A percentile compares a stretch with the other conserved stretches of the same genome.
phyloP scores from a whole-genome alignment of 2,113 vertebrate species.

The Indicator maculatus region DNA sequence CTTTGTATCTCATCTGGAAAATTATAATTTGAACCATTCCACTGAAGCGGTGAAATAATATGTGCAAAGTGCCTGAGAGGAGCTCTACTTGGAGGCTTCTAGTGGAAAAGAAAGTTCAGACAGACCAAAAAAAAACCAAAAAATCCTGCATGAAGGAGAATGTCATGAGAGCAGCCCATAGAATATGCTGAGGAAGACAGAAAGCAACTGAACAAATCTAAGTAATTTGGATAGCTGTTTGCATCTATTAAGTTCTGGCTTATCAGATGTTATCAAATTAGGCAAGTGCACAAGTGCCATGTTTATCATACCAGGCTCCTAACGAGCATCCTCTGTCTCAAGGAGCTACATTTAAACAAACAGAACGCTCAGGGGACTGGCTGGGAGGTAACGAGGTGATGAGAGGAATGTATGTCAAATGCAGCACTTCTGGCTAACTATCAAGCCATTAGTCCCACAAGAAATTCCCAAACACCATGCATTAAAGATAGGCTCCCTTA shows the following conservation, averaged over 20 bases:
- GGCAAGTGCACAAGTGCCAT: not conserved
- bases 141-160: slow-evolving; percentile 13
- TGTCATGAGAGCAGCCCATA: slow-evolving; percentile 43
- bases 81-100: slow-evolving; percentile 45
- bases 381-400: slow-evolving; percentile 31
- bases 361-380: not conserved
- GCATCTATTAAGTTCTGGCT: slow-evolving; percentile 50
- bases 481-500: not conserved
- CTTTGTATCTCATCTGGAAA: slow-evolving; percentile 57
- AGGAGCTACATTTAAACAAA: not conserved
- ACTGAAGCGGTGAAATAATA: slow-evolving; percentile 25
- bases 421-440: slow-evolving; percentile 1
- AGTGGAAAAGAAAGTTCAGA: slow-evolving; percentile 54
- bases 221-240: slow-evolving; percentile 46
- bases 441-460: not conserved
- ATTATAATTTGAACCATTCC: slow-evolving; percentile 60
- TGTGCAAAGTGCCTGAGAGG: slow-evolving; percentile 3
- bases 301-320: slow-evolving; percentile 1
- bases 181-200: slow-evolving; percentile 60
- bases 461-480: not conserved
- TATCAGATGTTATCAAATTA: slow-evolving; percentile 51
- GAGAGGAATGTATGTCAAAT: slow-evolving; percentile 19
- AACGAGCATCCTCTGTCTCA: slow-evolving; percentile 22
- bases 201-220: slow-evolving; percentile 34
- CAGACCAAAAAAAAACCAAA: slow-evolving; percentile 6